phyloP scores from a whole-genome alignment of 2,888 invertebrate genomes.

The Pollenia labialis region DNA sequence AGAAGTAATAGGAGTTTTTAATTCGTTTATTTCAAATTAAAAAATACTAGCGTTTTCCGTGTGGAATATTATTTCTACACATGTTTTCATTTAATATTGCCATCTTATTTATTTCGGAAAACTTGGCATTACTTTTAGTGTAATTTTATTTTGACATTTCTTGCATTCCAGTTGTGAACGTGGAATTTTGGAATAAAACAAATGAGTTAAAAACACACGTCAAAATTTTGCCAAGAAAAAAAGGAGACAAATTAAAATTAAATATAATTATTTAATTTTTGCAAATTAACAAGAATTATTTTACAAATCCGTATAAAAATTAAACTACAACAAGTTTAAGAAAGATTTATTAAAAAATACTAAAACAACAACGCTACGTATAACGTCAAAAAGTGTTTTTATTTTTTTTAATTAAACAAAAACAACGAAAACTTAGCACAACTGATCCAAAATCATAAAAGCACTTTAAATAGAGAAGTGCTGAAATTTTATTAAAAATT shows the following conservation, averaged over 20 bases:
- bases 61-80: too few species aligned
- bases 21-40: too few species aligned
- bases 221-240: constrained; percentile 71
- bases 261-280: constrained; percentile 57
- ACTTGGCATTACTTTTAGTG: constrained; percentile 42
- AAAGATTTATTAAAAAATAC: not conserved
- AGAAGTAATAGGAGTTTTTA: not conserved
- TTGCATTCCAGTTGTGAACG: constrained; percentile 70
- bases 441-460: constrained; percentile 5
- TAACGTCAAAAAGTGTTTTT: constrained; percentile 26
- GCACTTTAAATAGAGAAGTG: constrained; percentile 13
- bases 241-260: constrained; percentile 49
- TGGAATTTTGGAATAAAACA: constrained; percentile 74
- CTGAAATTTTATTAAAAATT: constrained; percentile 5
- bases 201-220: constrained; percentile 74
- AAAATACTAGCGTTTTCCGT: too few species aligned
- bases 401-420: constrained; percentile 29
- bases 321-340: not conserved
- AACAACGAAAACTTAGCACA: constrained; percentile 57
- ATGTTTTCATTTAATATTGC: not conserved
- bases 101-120: not conserved
- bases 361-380: not conserved
- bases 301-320: not conserved
- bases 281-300: constrained; percentile 33
- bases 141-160: constrained; percentile 51